Percentiles rank a stretch among this genome's conserved stretches.
These are phyloP conservation scores for Geophilus truncorum DNA, from an alignment of 2,888 invertebrate genomes.

Conservation along the genomic window DNA sequence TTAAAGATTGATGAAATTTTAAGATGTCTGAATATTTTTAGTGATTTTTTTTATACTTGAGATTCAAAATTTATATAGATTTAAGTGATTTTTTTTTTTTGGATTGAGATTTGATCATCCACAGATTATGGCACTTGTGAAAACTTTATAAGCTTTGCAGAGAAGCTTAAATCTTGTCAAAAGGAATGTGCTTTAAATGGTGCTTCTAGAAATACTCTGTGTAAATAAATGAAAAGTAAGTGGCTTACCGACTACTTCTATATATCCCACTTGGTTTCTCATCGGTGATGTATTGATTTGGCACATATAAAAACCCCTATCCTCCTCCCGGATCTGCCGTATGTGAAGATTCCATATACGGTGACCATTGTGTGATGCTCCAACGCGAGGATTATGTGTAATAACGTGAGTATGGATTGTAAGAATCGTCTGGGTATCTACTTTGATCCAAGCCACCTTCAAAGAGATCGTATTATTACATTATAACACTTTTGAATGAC, in stretches of 20 bases:
- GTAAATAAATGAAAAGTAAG: neutral
- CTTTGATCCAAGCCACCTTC: slow-evolving; percentile 88
- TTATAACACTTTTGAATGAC: neutral
- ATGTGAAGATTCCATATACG: slow-evolving; percentile 82
- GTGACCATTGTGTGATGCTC: slow-evolving; percentile 58
- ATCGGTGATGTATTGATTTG: slow-evolving; percentile 83
- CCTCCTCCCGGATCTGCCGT: slow-evolving; percentile 76
- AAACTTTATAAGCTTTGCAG: no score
- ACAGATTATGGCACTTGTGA: no score
- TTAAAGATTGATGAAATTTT: no score
- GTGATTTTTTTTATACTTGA: no score
- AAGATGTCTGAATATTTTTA: no score
- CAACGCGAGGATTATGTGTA: slow-evolving; percentile 82
- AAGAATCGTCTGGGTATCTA: slow-evolving; percentile 85
- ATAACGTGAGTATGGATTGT: slow-evolving; percentile 89
- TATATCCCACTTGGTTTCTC: slow-evolving; percentile 80
- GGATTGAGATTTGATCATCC: no score
- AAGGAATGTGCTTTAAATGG: no score
- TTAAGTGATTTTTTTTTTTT: no score
- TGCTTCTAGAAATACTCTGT: no score
- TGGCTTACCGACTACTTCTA: slow-evolving; percentile 81
- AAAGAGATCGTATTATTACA: slow-evolving; percentile 39
- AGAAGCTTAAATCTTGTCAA: no score
- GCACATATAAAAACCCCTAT: slow-evolving; percentile 75
- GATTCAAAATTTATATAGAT: no score